Percentiles rank a stretch among this genome's conserved stretches.
phyloP scores from a whole-genome alignment of 2,113 vertebrate species.

The Malaclemys terrapin region DNA sequence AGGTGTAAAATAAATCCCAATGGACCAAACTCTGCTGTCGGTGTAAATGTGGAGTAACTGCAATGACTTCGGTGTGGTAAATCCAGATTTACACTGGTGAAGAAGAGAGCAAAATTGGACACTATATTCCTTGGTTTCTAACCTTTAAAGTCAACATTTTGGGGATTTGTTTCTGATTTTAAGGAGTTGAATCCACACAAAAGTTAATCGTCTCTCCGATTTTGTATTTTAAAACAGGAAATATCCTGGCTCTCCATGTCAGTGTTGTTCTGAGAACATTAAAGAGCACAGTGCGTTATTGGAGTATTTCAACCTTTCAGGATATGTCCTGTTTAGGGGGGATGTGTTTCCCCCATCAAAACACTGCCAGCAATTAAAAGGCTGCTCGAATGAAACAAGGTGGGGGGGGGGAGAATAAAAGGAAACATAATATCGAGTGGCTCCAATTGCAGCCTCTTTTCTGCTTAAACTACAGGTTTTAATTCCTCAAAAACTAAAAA shows the following conservation, averaged over 20 bases:
- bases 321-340: constrained; percentile 65
- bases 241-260: constrained; percentile 27
- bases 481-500: neutral
- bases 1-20: neutral
- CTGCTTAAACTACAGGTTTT: neutral
- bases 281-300: constrained; percentile 27
- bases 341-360: constrained; percentile 50
- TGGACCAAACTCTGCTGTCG: neutral
- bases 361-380: constrained; percentile 63
- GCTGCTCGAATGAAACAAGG: constrained; percentile 45
- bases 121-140: neutral
- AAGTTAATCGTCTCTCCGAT: constrained; percentile 37
- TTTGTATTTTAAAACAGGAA: constrained; percentile 58
- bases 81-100: neutral
- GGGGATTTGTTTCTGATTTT: neutral
- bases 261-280: constrained; percentile 25
- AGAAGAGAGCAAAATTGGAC: neutral
- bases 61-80: neutral
- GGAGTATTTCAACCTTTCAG: constrained; percentile 59
- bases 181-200: neutral
- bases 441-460: constrained; percentile 3
- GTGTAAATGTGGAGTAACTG: neutral
- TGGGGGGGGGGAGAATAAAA: neutral
- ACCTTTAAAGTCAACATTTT: neutral
- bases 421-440: constrained; percentile 23